Evolutionary conservation across 1,140 invertebrate genomes (phyloP), one percentile per base, ranked within the genome.

Genomic region (Diprion similis): DNA sequence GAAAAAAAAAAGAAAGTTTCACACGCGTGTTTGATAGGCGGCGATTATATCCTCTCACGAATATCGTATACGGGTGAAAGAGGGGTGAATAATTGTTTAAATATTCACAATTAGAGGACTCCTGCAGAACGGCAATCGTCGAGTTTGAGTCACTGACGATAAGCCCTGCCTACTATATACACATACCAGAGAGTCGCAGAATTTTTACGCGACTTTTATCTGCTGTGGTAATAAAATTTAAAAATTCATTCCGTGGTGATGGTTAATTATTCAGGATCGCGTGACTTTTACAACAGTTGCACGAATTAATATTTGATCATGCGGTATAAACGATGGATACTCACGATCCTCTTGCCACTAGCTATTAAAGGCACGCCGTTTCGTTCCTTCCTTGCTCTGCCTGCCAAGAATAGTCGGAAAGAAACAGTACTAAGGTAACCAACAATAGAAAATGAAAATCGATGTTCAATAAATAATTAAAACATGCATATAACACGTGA

Each of bases 251-350:
- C 69, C 69, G 10, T 19, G 10, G 24, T 15, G 7, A 46, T 47
- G 24, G n/a, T 70, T 37, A 70, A 70, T 70, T 37, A 70, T 70
- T 19, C 19, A 70, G 69, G 46, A 37, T 70, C 69, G 69, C 69
- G 69, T 70, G 69, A 70, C 69, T 70, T 48, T 46, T 13, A 48
- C 11, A 48, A 48, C 19, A 70, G 69, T 70, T 47, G 69, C 69
- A 17, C 46, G 51, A 76, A 76, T 74, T 76, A 76, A 76, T 76
- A 76, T 76, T 76, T 76, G 66, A 76, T 66, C 68, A 70, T 1
- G 68, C 15, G 65, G 66, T 71, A 72, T 74, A 71, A 74, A 76
- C 66, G 73, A 45, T 51, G 51, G 65, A 66, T 71, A 71, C 24
- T 73, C 69, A 71, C 73, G 68, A 73, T 13, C 51, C 24, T 37